Base-by-base conservation (phyloP, 2,797 vertebrate genomes). In the Lepilemur septentrionalis region DNA sequence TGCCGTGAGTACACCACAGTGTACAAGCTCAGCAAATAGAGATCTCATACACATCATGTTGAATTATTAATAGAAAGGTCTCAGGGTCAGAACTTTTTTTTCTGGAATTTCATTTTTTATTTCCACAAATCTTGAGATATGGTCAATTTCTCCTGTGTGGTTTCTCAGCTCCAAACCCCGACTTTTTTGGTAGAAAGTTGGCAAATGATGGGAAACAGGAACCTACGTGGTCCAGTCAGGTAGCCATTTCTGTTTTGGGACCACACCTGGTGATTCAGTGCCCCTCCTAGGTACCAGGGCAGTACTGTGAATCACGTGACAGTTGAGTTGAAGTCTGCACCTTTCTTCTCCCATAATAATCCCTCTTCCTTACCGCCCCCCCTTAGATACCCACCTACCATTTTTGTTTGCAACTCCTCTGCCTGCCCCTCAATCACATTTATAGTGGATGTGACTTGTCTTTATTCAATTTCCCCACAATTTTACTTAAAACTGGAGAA, bases 401-500 rank as follows among this genome's bases (percentile, higher is more conserved):
- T 55, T 70, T 80, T 75, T 81, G 35, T 87, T 96, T 83, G 25
- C 4, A 80, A 17, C 32, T 11, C 4, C 30, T 11, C 15, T 57
- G 3, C 9, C 30, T 65, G 15, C 3, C 6, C 8, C 38, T 22
- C 28, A 61, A 5, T 46, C 73, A 59, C 52, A 22, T 89, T 59
- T 75, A 25, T 80, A 84, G 38, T 72, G 41, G 79, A 89, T 61
- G 43, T 95, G 48, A 79, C 83, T 86, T 82, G 18, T 86, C 76
- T 70, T 2, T 48, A 79, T 75, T 90, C 61, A 48, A 35, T 69
- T 86, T 57, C 80, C 59, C 43, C 52, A 69, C 9, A 46, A 55
- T 93, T 88, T 96, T 95, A 63, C 30, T 81, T 78, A 46, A 7
- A 86, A 55, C 41, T 78, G 20, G 83, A 38, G n/a, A 76, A 93